Percentiles rank a stretch among this genome's conserved stretches.
Conservation (phyloP, 2,888 invertebrate species). For the Drepanosiphum platanoidis region DNA sequence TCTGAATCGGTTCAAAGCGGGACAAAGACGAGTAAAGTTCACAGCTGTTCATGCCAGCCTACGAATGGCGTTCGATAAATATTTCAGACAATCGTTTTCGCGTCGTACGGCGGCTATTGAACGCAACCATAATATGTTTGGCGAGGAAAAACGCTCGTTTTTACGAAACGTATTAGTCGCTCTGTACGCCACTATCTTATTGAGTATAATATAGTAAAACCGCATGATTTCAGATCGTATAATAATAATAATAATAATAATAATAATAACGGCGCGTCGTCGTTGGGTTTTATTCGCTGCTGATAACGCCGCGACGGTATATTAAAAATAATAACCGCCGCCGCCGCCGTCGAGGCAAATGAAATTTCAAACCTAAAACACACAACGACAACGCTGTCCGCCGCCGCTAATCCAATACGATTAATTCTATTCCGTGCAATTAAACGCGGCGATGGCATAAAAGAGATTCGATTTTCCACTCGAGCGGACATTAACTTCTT, state of each 20-base stretch:
- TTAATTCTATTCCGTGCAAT: slow-evolving; percentile 17
- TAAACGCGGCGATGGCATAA: neutral
- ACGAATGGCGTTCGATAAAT: too few species aligned
- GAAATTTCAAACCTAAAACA: neutral
- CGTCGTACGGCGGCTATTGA: neutral
- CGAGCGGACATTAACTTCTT: slow-evolving; percentile 13
- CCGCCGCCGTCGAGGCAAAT: neutral
- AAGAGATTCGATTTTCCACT: slow-evolving; percentile 30
- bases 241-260: too few species aligned
- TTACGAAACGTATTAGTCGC: too few species aligned
- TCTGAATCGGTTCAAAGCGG: too few species aligned
- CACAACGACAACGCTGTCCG: too few species aligned
- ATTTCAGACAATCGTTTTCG: too few species aligned
- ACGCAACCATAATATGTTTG: neutral
- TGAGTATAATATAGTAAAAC: too few species aligned
- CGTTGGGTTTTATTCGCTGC: neutral
- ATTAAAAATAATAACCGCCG: neutral
- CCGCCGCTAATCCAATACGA: neutral
- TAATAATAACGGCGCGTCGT: too few species aligned
- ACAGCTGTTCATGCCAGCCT: too few species aligned
- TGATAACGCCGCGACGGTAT: neutral
- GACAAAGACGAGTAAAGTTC: too few species aligned
- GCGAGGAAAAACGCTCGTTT: neutral
- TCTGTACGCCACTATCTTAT: too few species aligned
- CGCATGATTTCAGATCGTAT: too few species aligned